Percentiles rank a stretch among this genome's conserved stretches.
phyloP scores from a whole-genome alignment of 2,797 vertebrate species.

The Phaenicophaeus curvirostris region DNA sequence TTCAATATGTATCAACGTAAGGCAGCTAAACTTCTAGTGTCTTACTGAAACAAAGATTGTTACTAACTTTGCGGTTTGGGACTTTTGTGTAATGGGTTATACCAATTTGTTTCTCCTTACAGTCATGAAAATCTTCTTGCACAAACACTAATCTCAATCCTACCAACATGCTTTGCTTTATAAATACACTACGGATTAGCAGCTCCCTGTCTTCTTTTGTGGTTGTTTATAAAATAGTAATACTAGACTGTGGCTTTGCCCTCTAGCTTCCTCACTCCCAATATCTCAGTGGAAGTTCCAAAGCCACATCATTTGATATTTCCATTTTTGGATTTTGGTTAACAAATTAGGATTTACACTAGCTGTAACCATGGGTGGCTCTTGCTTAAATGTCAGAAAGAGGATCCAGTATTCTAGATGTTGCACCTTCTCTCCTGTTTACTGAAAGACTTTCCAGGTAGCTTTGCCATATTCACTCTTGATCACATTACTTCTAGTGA shows the following conservation, averaged over 20 bases:
- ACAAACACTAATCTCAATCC: background rate
- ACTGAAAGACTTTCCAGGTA: background rate
- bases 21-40: background rate
- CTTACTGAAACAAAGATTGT: background rate
- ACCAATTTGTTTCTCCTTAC: background rate
- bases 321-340: background rate
- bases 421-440: background rate
- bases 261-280: background rate
- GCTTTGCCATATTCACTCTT: background rate
- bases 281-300: background rate
- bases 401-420: background rate
- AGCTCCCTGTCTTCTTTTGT: background rate
- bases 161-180: background rate
- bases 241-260: background rate
- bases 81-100: background rate
- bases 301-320: background rate
- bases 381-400: background rate
- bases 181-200: background rate
- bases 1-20: background rate
- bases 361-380: background rate
- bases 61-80: background rate
- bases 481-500: accelerated
- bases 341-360: background rate
- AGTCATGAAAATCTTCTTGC: background rate
- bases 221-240: background rate